A percentile compares a stretch with the other conserved stretches of the same genome.
phyloP scores from a whole-genome alignment of 2,888 invertebrate species.

The Vesta saturnalis region DNA sequence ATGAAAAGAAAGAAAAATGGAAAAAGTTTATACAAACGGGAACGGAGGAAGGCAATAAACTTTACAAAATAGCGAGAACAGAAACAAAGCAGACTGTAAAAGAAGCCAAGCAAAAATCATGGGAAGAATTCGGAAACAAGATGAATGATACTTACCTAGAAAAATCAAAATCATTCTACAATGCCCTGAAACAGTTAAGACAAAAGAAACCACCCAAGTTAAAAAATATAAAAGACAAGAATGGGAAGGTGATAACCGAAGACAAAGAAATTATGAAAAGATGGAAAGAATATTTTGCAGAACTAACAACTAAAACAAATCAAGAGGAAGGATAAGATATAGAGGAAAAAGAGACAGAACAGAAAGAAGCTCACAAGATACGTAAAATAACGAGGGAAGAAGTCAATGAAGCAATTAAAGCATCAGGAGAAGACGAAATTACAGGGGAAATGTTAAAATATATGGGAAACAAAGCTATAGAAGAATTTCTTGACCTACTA shows the following conservation, averaged over 20 bases:
- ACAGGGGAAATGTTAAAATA: background rate
- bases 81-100: too few species aligned
- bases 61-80: too few species aligned
- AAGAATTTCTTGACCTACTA: background rate
- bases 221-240: too few species aligned
- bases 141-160: too few species aligned
- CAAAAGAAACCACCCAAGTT: too few species aligned
- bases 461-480: background rate
- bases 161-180: background rate
- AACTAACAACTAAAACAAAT: too few species aligned
- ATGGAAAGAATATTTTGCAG: background rate
- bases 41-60: slow-evolving; percentile 3
- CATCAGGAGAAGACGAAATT: background rate
- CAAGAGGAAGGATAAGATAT: too few species aligned
- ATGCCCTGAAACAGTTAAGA: background rate
- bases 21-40: slow-evolving; percentile 3
- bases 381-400: background rate
- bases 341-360: background rate
- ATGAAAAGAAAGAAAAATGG: slow-evolving; percentile 1
- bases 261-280: too few species aligned
- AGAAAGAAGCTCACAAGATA: background rate
- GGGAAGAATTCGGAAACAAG: too few species aligned
- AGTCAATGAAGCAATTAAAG: background rate
- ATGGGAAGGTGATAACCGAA: too few species aligned
- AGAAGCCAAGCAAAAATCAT: too few species aligned